Evolutionary conservation across 2,113 vertebrate genomes (phyloP), one percentile per base, ranked within the genome.

Genomic region (Phoxinus phoxinus): DNA sequence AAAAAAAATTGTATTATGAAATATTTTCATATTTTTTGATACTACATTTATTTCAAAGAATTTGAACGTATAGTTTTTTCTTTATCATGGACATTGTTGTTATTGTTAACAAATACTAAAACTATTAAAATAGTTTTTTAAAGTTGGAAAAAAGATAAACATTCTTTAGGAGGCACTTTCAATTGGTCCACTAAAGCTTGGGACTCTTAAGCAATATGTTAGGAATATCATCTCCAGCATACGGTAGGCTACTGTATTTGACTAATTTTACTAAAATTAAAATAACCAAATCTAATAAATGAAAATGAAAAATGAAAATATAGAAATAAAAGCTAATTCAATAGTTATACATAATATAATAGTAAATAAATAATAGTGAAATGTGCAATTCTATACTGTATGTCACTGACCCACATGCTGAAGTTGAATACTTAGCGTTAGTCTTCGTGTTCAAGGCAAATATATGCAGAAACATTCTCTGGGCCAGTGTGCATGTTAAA

Each of bases 381-480:
- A 69, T 41, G 32, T 9, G 23, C 67, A 21, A 0, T 35, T 10
- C 2, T 21, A 5, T 37, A 37, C 9, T 23, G 37, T 10, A 41
- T n/a, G 32, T 41, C 35, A n/a, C 19, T 23, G 32, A 71, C 35
- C 67, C 35, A 41, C 67, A n/a, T 41, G n/a, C 41, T 74, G 12
- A 25, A 46, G 12, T 74, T 27, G 4, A 25, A 46, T 25, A 15
- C 11, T 25, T 12, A 3, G 3, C 1, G 41, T 44, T 46, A 27
- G 23, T 48, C 41, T 46, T 27, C 1, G 0, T 73, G 71, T 73
- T 73, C 78, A 46, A 27, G 13, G n/a, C 21, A 7, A 58, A 25
- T 35, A 78, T 78, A 56, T 41, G 32, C 35, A 44, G 23, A 61
- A 23, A 35, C 51, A 21, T 59, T 63, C 77, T 83, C 46, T n/a